phyloP scores from a whole-genome alignment of 2,888 invertebrate genomes.

The Seira musarum region DNA sequence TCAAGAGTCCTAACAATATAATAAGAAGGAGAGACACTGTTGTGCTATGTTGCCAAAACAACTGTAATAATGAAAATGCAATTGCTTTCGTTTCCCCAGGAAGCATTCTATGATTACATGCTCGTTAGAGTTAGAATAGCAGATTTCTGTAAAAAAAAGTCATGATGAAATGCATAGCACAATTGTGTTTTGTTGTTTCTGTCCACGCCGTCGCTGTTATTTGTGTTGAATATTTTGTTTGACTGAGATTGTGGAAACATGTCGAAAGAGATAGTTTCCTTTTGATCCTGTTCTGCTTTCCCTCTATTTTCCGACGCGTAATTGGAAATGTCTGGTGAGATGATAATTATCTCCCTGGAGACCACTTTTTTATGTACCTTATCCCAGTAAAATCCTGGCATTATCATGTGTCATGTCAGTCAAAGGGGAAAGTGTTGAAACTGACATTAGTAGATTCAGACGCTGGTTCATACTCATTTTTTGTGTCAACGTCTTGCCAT shows the following conservation, averaged over 20 bases:
- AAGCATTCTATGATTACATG: neutral
- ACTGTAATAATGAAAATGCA: neutral
- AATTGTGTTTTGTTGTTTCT: neutral
- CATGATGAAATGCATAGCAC: conserved; percentile 5
- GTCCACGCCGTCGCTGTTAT: neutral
- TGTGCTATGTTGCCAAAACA: neutral
- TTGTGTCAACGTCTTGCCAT: neutral
- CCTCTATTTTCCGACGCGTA: neutral
- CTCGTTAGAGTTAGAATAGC: neutral
- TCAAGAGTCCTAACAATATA: neutral
- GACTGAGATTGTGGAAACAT: conserved; percentile 7
- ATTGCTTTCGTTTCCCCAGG: neutral
- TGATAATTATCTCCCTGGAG: conserved; percentile 49
- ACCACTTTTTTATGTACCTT: conserved; percentile 23
- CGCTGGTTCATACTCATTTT: neutral
- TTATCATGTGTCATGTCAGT: neutral
- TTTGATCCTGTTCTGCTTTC: neutral
- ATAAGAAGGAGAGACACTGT: neutral
- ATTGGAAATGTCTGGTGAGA: conserved; percentile 35
- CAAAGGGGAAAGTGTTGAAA: neutral
- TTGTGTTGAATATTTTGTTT: neutral
- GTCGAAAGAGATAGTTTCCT: neutral
- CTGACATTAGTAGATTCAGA: neutral
- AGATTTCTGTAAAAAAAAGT: neutral
- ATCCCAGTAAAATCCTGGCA: no score